Percentiles rank a stretch among this genome's conserved stretches.
phyloP scores from a whole-genome alignment of 2,797 vertebrate species.

The Myoxocephalus aenaeus region DNA sequence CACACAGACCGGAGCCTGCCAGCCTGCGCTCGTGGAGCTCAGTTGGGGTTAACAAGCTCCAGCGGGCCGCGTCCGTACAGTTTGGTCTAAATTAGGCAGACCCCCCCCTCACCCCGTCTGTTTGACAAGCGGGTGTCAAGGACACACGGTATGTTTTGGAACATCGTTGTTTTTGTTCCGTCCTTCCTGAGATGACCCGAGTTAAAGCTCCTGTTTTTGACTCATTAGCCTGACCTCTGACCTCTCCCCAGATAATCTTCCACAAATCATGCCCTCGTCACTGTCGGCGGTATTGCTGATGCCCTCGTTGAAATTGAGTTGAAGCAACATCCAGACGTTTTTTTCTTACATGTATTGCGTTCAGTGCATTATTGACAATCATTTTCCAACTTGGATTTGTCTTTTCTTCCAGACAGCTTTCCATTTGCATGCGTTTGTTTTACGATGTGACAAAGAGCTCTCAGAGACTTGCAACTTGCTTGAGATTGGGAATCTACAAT shows the following conservation, averaged over 20 bases:
- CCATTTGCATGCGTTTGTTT: neutral
- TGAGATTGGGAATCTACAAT: neutral
- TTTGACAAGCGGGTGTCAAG: neutral
- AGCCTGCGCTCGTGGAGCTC: slow-evolving; percentile 2
- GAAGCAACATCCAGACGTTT: neutral
- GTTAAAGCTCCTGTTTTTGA: neutral
- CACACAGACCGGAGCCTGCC: slow-evolving; percentile 22
- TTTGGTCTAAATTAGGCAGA: slow-evolving; percentile 3
- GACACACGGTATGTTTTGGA: neutral
- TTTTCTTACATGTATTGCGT: neutral
- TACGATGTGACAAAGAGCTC: neutral
- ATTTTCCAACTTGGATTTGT: neutral
- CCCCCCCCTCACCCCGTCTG: neutral
- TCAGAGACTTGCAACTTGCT: neutral
- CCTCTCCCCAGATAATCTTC: no score
- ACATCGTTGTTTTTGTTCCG: neutral
- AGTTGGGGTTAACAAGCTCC: slow-evolving; percentile 23
- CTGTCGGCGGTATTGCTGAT: neutral
- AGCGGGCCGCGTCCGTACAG: slow-evolving; percentile 3
- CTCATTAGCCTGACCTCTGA: neutral
- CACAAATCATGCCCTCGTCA: neutral
- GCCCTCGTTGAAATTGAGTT: neutral
- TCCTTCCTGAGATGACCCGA: neutral
- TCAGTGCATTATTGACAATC: no score
- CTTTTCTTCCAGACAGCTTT: neutral